phyloP scores from a whole-genome alignment of 2,888 invertebrate species.

The Sepiola atlantica region DNA sequence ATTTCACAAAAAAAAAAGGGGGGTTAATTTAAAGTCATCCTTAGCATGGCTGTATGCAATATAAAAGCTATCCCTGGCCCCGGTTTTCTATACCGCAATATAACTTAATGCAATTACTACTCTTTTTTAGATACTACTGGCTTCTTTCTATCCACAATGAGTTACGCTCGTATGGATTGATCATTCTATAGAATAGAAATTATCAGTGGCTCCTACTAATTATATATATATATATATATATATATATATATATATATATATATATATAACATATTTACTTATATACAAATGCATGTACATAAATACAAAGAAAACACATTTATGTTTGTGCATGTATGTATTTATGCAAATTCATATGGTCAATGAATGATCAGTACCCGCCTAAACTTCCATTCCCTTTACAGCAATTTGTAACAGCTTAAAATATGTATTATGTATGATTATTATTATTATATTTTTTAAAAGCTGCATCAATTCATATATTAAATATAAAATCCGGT shows the following conservation, averaged over 20 bases:
- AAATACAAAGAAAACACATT: neutral
- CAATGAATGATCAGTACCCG: neutral
- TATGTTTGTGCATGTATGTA: neutral
- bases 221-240: neutral
- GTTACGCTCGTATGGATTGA: neutral
- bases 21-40: neutral
- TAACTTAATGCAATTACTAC: neutral
- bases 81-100: neutral
- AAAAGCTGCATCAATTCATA: too few relatives aligned
- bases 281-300: neutral
- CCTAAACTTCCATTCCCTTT: neutral
- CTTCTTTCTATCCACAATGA: neutral
- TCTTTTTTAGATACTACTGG: neutral
- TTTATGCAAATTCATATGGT: neutral
- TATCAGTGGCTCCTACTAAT: neutral
- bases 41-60: neutral
- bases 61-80: neutral
- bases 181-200: neutral
- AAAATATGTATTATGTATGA: too few relatives aligned
- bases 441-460: too few relatives aligned
- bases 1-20: neutral
- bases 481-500: too few relatives aligned
- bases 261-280: neutral
- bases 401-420: neutral
- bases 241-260: neutral